Evolutionary conservation across 2,888 invertebrate genomes (phyloP).

Genomic region (Iselma pallidipennis): DNA sequence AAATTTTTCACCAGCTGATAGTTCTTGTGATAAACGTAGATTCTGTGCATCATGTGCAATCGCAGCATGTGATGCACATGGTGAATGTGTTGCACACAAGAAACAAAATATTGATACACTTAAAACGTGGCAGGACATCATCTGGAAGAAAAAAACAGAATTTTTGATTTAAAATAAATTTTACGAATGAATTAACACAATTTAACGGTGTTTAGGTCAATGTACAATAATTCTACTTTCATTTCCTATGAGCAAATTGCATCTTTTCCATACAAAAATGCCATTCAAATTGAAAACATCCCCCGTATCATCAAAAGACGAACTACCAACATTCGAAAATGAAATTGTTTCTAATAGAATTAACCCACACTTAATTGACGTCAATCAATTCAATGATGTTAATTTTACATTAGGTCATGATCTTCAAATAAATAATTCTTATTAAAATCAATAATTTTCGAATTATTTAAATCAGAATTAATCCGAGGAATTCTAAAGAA

Average conservation of each 20-base stretch:
- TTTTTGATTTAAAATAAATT: too few species aligned
- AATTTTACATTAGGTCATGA: neutral
- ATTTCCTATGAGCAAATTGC: neutral
- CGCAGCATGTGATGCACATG: constrained; percentile 71
- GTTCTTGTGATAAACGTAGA: neutral
- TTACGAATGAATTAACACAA: neutral
- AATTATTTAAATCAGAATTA: neutral
- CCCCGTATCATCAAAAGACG: neutral
- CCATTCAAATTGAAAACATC: too few species aligned
- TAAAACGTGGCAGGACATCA: constrained; percentile 67
- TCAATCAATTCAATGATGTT: neutral
- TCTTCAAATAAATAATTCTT: neutral
- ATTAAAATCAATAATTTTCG: neutral
- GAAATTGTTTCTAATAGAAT: neutral
- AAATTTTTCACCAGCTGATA: constrained; percentile 34
- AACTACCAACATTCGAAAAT: neutral
- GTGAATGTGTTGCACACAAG: constrained; percentile 75
- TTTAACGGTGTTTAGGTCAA: too few species aligned
- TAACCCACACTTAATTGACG: neutral
- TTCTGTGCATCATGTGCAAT: constrained; percentile 31
- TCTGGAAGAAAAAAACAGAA: neutral
- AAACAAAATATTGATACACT: constrained; percentile 84
- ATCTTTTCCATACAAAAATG: too few species aligned
- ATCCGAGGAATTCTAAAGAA: too few species aligned
- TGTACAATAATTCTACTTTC: neutral